Percentiles rank a stretch among this genome's conserved stretches.
phyloP scores from a whole-genome alignment of 2,888 invertebrate genomes.

The Melanchra persicariae region DNA sequence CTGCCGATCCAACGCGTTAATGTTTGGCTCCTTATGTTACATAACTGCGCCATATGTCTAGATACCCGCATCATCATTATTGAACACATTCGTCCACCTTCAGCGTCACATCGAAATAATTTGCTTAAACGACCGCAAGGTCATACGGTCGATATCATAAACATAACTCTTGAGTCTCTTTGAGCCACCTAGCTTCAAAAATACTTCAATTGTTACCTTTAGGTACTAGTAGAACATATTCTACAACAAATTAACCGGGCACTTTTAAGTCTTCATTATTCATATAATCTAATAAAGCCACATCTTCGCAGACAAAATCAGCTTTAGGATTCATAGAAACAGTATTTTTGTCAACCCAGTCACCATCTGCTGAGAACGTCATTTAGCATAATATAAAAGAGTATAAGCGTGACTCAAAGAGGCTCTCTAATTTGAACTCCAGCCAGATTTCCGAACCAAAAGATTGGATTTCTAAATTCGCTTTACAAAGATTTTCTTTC shows the following conservation, averaged over 20 bases:
- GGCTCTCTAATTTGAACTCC: constrained; percentile 57
- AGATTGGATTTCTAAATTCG: constrained; percentile 54
- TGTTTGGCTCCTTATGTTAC: neutral
- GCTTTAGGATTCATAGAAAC: constrained; percentile 41
- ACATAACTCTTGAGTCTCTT: constrained; percentile 37
- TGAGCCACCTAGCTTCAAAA: constrained; percentile 10
- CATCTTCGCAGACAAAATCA: constrained; percentile 10
- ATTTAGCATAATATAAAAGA: constrained; percentile 55
- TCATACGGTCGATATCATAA: constrained; percentile 42
- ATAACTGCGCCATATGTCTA: neutral
- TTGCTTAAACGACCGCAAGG: constrained; percentile 64
- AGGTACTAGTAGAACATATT: neutral
- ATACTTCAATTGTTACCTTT: constrained; percentile 21
- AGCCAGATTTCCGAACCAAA: constrained; percentile 49
- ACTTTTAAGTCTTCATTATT: constrained; percentile 8
- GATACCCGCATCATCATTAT: constrained; percentile 39
- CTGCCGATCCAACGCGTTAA: neutral
- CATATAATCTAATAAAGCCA: constrained; percentile 15
- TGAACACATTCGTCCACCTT: constrained; percentile 45
- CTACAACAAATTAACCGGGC: neutral
- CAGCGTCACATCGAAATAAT: constrained; percentile 59
- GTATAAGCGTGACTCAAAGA: constrained; percentile 58
- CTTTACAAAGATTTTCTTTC: constrained; percentile 36
- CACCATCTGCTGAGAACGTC: constrained; percentile 49
- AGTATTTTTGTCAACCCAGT: constrained; percentile 47